Conservation (phyloP, 2,797 vertebrate species). For the Sebastes steindachneri region DNA sequence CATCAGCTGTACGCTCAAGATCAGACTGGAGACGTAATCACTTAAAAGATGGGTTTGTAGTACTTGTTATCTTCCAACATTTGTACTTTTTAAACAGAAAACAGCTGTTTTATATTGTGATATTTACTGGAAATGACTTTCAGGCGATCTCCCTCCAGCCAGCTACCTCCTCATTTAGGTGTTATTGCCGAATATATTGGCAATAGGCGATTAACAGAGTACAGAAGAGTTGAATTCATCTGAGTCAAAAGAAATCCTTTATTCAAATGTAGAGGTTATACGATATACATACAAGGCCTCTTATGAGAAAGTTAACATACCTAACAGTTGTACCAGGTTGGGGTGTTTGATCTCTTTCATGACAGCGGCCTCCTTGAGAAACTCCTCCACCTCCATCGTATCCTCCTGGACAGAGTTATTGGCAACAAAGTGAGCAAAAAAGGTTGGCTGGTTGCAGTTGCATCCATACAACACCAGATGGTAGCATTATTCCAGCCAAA, state of each 20-base stretch:
- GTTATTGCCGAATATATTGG: too few relatives aligned
- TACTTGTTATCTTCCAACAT: too few relatives aligned
- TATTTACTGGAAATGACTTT: too few relatives aligned
- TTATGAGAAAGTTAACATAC: conserved; percentile 77
- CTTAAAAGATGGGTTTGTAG: too few relatives aligned
- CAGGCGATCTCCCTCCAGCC: too few relatives aligned
- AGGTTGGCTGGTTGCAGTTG: conserved; percentile 55
- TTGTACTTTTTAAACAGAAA: too few relatives aligned
- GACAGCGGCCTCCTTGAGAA: conserved; percentile 96
- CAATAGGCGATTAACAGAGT: too few relatives aligned
- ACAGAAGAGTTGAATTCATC: not conserved
- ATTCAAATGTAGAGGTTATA: not conserved
- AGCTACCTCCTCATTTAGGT: too few relatives aligned
- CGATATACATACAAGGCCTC: not conserved
- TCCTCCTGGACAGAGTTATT: conserved; percentile 88
- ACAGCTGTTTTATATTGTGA: too few relatives aligned
- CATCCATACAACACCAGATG: conserved; percentile 57
- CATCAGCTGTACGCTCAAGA: too few relatives aligned
- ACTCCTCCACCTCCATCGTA: conserved; percentile 99
- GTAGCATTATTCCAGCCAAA: conserved; percentile 49
- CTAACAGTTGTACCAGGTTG: conserved; percentile 95
- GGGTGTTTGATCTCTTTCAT: conserved; percentile 99
- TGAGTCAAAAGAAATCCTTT: not conserved
- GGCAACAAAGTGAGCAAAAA: not conserved
- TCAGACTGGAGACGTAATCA: too few relatives aligned